Percentiles rank a stretch among this genome's conserved stretches.
Conservation (phyloP, 64 coral and sea anemone genomes). For the Montipora capricornis region DNA sequence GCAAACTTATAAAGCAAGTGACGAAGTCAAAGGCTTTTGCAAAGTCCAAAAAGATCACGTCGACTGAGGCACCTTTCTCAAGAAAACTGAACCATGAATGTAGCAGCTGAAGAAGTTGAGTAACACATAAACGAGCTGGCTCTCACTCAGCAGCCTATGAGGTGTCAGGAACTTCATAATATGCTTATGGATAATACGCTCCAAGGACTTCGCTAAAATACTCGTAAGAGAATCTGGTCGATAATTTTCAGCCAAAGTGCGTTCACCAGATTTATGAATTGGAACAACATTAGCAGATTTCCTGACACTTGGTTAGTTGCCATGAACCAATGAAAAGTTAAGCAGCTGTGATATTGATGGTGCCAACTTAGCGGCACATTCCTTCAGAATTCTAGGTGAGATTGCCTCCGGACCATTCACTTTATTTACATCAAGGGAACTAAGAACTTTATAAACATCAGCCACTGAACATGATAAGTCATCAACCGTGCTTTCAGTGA, state of each 20-base stretch:
- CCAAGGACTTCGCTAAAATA: neutral
- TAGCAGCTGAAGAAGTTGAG: conserved; percentile 11
- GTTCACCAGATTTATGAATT: conserved; percentile 22
- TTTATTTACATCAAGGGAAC: neutral
- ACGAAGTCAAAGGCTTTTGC: neutral
- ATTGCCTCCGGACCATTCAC: neutral
- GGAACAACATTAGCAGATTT: neutral
- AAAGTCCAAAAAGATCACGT: neutral
- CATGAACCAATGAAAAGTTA: neutral
- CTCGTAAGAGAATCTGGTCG: conserved; percentile 5
- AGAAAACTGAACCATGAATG: neutral
- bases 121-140: neutral
- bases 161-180: neutral
- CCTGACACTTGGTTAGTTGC: too few species aligned
- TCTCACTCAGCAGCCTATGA: neutral
- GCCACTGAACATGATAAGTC: neutral
- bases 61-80: neutral
- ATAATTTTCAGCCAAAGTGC: neutral
- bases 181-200: too few species aligned
- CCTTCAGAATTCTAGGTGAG: neutral
- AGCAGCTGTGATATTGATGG: neutral
- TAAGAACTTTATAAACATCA: conserved; percentile 4
- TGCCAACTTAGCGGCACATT: neutral
- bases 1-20: conserved; percentile 21
- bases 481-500: neutral